A percentile compares a stretch with the other conserved stretches of the same genome.
Evolutionary conservation across 2,113 vertebrate genomes (phyloP).

Genomic region (Esox niger): DNA sequence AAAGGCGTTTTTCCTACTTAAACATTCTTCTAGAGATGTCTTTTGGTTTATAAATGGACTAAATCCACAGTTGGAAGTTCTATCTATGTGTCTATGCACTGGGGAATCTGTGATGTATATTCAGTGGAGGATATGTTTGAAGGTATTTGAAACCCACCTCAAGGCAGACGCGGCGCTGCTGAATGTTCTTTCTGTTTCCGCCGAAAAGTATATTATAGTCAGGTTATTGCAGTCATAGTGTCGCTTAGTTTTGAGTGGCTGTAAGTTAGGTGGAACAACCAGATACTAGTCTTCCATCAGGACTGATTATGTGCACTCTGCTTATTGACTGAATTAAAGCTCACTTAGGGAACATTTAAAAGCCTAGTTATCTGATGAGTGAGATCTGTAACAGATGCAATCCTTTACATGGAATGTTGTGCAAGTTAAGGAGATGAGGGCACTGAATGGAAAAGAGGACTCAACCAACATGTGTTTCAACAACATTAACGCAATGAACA

Average conservation of each 20-base stretch:
- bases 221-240: neutral
- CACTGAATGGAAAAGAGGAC: too few species aligned
- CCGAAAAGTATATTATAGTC: too few species aligned
- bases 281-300: too few species aligned
- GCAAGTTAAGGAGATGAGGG: neutral
- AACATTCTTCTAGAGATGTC: neutral
- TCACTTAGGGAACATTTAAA: constrained; percentile 13
- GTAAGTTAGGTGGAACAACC: constrained; percentile 21
- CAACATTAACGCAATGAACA: constrained; percentile 9
- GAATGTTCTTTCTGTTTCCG: too few species aligned
- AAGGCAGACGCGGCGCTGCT: too few species aligned
- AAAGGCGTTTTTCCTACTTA: constrained; percentile 7
- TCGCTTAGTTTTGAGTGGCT: constrained; percentile 29
- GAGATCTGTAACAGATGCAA: neutral
- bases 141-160: too few species aligned
- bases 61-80: neutral
- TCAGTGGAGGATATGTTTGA: too few species aligned
- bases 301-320: constrained; percentile 36
- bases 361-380: neutral
- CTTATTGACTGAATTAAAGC: constrained; percentile 38
- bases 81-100: too few species aligned
- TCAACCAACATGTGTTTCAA: neutral
- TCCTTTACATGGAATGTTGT: neutral
- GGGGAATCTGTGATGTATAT: too few species aligned
- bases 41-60: neutral